These are phyloP conservation scores for Ophion slaviceki DNA, from an alignment of 2,888 invertebrate genomes.

Conservation along the genomic window DNA sequence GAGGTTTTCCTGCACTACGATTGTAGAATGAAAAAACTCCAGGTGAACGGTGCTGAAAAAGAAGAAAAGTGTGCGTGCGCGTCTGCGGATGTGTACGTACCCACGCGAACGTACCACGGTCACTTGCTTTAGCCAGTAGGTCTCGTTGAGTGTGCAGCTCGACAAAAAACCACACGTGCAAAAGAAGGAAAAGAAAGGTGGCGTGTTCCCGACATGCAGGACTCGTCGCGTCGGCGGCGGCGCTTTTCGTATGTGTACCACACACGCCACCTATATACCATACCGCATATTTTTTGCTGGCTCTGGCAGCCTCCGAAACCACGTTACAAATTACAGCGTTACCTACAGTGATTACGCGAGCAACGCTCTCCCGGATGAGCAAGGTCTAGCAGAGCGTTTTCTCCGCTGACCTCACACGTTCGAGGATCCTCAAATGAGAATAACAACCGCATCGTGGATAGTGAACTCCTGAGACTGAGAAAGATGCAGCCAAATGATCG, in stretches of 20 bases:
- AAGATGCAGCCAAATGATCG: conserved; percentile 9
- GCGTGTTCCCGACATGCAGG: conserved; percentile 41
- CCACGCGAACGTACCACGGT: conserved; percentile 32
- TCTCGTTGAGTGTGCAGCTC: conserved; percentile 50
- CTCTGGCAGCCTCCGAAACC: conserved; percentile 70
- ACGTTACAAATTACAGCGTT: conserved; percentile 73
- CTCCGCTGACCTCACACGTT: conserved; percentile 58
- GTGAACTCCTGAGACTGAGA: conserved; percentile 46
- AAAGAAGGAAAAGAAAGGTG: conserved; percentile 43
- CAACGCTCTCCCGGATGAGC: conserved; percentile 63
- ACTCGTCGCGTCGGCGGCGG: conserved; percentile 34
- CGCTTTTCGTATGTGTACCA: conserved; percentile 12
- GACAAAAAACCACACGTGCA: conserved; percentile 55
- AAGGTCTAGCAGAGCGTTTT: conserved; percentile 38
- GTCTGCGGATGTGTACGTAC: not conserved
- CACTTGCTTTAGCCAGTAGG: conserved; percentile 53
- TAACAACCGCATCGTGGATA: conserved; percentile 58
- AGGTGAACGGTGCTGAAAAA: conserved; percentile 11
- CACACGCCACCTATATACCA: not conserved
- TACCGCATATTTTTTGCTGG: conserved; percentile 65
- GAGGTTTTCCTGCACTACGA: conserved; percentile 23
- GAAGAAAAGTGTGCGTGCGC: conserved; percentile 13
- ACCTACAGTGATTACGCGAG: conserved; percentile 63
- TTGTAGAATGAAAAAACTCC: not conserved
- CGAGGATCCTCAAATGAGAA: conserved; percentile 58